A percentile compares a stretch with the other conserved stretches of the same genome.
Evolutionary conservation across 2,113 vertebrate genomes (phyloP).

Genomic region (Alaudala cheleensis): DNA sequence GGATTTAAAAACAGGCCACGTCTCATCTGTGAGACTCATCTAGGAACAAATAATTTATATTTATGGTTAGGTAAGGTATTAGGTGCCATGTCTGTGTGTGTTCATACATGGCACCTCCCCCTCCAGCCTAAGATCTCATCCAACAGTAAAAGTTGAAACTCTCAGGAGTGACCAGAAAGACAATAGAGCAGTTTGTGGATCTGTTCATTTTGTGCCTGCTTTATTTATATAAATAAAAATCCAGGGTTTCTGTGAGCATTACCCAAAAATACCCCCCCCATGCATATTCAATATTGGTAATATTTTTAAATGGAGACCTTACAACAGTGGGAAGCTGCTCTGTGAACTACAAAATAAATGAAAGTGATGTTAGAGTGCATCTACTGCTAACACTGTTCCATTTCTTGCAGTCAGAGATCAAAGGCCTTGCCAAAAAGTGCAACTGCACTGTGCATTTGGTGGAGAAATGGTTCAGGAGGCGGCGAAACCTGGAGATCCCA

Average conservation of each 20-base stretch:
- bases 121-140: neutral
- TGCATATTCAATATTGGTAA: neutral
- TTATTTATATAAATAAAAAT: neutral
- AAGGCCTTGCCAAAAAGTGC: conserved; percentile 89
- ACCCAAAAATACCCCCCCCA: neutral
- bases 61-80: neutral
- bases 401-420: conserved; percentile 81
- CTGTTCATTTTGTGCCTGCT: neutral
- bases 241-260: neutral
- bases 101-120: neutral
- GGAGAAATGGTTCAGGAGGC: conserved; percentile 90
- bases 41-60: neutral
- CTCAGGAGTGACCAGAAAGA: neutral
- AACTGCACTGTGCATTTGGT: conserved; percentile 81
- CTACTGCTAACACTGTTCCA: neutral
- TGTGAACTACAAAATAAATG: neutral
- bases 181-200: neutral
- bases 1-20: accelerated
- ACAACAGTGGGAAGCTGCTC: neutral
- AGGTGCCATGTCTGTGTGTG: accelerated
- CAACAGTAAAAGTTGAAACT: neutral
- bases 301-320: neutral
- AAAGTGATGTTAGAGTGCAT: neutral
- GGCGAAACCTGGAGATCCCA: conserved; percentile 84
- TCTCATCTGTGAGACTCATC: neutral